Evolutionary conservation across 2,888 invertebrate genomes (phyloP), one percentile per base, ranked within the genome.

Genomic region (Diarsia rubi): DNA sequence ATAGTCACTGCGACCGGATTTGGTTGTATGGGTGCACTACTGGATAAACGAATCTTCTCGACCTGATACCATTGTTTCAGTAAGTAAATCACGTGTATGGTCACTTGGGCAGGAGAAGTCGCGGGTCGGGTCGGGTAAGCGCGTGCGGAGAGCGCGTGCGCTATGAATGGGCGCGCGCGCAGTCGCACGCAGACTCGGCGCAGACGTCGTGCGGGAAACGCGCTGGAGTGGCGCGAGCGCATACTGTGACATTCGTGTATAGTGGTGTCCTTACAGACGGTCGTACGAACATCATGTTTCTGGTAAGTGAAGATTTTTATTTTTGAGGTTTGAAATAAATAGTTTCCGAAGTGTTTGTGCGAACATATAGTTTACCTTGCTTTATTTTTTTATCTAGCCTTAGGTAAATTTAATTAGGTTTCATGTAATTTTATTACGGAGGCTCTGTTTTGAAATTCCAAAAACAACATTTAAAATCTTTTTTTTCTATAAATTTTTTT

Each of bases 181-280:
- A 3, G 62, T 19, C 64, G 27, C 59, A 83, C 81, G 82, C 92
- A 91, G 93, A 95, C 95, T 93, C 88, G 88, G 84, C 88, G 91
- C 91, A 95, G 95, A 94, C 95, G 90, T 86, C 90, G 95, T 87
- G 90, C 91, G 90, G 91, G 88, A 88, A 88, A 91, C 94, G 92
- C 93, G 89, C 86, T 79, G 77, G 73, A 85, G 78, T 76, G 80
- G 82, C 79, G 76, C 83, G 76, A 75, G 71, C 78, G 80, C 65
- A 62, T 47, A 54, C 64, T 80, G 83, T 81, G 76, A 70, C 69
- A 65, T 72, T 69, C 69, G 72, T 83, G 83, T 75, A 47, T 64
- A 82, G 83, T 82, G 70, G 70, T 73, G 52, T 73, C 77, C 70
- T 72, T 73, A 63, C 57, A 68, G 67, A 68, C 79, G 72, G 76